Conservation (phyloP, 2,113 vertebrate genomes). For the Elephantulus edwardii region DNA sequence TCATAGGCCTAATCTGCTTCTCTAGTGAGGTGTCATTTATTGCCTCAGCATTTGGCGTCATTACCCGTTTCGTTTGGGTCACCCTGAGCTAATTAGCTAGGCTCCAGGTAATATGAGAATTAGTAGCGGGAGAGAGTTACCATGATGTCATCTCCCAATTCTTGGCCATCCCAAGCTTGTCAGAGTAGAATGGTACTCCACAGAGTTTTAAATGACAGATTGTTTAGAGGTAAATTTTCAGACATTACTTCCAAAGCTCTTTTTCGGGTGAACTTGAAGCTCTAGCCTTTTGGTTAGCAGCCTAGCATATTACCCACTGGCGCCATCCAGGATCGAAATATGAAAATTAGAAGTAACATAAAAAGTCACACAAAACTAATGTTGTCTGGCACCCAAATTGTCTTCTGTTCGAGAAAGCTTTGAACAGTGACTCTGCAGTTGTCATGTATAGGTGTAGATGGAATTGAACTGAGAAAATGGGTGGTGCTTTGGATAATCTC, state of each 20-base stretch:
- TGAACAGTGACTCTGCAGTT: not conserved
- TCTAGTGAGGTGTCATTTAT: constrained; percentile 6
- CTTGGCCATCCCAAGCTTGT: not conserved
- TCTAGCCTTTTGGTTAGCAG: no score
- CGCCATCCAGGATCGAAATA: not conserved
- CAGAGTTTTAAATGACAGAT: not conserved
- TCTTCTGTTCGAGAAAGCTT: not conserved
- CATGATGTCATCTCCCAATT: not conserved
- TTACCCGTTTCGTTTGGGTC: not conserved
- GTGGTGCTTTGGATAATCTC: not conserved
- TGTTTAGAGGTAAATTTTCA: not conserved
- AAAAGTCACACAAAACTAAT: not conserved
- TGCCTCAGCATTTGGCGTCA: not conserved
- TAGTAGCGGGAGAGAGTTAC: no score
- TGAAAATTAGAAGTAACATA: not conserved
- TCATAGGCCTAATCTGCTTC: not conserved
- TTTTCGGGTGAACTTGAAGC: not conserved
- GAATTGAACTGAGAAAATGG: not conserved
- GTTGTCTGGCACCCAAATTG: not conserved
- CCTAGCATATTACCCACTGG: no score
- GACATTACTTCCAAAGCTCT: not conserved
- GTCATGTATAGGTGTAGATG: not conserved
- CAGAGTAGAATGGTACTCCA: not conserved
- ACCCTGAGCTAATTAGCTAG: not conserved
- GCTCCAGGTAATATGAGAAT: not conserved